These are phyloP conservation scores for Girardia tigrina DNA, from an alignment of 2,888 invertebrate genomes.

Conservation along the genomic window DNA sequence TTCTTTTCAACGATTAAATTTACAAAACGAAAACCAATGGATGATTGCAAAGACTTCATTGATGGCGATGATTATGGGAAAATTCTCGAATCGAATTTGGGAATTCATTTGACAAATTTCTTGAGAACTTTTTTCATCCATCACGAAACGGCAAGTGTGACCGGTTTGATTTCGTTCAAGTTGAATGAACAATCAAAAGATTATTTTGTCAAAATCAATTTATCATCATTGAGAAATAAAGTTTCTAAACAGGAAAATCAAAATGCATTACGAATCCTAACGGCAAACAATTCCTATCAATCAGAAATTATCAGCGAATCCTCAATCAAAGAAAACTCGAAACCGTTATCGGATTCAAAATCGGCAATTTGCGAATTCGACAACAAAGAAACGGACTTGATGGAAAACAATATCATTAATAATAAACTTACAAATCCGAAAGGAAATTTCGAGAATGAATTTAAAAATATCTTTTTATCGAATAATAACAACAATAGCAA, in stretches of 20 bases:
- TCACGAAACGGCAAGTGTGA: background rate
- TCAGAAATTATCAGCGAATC: background rate
- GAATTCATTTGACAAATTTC: background rate
- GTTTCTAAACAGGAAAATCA: background rate
- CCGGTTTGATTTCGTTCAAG: background rate
- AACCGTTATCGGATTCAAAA: background rate
- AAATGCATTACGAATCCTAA: background rate
- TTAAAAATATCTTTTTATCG: background rate
- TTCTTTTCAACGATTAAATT: background rate
- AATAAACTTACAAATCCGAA: slow-evolving; percentile 26
- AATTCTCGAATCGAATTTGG: background rate
- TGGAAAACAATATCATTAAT: background rate
- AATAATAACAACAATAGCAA: background rate
- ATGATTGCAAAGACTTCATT: background rate
- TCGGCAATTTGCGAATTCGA: background rate
- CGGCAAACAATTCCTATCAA: background rate
- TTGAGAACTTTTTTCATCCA: background rate
- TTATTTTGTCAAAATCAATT: slow-evolving; percentile 16
- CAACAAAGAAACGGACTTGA: background rate
- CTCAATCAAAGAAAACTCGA: background rate
- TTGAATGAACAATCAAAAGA: slow-evolving; percentile 20
- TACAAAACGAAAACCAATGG: background rate
- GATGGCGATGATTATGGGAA: background rate
- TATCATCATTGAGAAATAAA: background rate
- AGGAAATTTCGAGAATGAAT: slow-evolving; percentile 28